Base-by-base conservation (phyloP, 2,113 vertebrate species). In the Numenius arquata region DNA sequence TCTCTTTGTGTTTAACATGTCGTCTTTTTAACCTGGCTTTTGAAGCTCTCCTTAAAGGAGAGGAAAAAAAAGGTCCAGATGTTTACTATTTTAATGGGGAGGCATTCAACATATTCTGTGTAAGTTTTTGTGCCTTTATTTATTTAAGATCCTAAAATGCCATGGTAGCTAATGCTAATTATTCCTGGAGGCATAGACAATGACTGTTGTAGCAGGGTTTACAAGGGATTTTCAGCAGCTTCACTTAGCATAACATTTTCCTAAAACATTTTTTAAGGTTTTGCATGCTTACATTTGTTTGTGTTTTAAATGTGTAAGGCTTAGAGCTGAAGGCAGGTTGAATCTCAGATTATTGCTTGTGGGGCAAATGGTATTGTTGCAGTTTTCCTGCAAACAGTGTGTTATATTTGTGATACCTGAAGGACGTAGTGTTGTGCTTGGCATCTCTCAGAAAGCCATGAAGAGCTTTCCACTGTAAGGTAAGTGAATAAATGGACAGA, bases 21-120 rank as follows among this genome's bases (percentile, higher is more conserved):
- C 26, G 34, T 73, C 25, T 91, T 89, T 89, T 84, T 78, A 87
- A 84, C 80, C 41, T 73, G 36, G 29, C 34, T 70, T 96, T 89
- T 93, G 48, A 86, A 89, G n/a, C 48, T 65, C 68, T 92, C 15
- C 22, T 56, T 81, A 55, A 80, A 76, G 23, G 32, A 58, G 11
- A 5, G 6, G 2, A 3, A 2, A 5, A 12, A 26, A 62, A 52
- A 36, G 0, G 4, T 61, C 55, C 36, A 48, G 15, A 21, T 58
- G 12, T 66, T 83, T 82, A 48, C 45, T 67, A 5, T 77, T 75
- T 47, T 55, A 63, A 40, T n/a, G 36, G 17, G 30, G 45, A 75
- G 56, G 25, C 6, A 25, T 78, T 73, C 53, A 50, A 22, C 68
- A 50, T 68, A 89, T 38, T 61, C 21, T 61, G 1, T 63, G 10